phyloP scores from a whole-genome alignment of 2,888 invertebrate genomes.

The Aphidius colemani region DNA sequence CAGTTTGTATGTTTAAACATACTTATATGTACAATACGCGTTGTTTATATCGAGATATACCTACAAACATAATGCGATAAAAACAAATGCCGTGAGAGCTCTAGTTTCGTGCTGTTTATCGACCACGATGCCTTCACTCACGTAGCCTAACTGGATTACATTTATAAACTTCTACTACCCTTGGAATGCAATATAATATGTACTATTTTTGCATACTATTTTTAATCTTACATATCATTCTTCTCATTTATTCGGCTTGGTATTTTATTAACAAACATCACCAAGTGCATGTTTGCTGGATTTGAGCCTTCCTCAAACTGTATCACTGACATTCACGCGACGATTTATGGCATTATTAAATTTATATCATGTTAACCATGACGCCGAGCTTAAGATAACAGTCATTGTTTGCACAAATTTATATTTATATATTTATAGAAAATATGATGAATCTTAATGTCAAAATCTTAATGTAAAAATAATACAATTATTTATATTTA shows the following conservation, averaged over 20 bases:
- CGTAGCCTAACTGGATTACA: slow-evolving; percentile 41
- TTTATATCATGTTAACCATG: slow-evolving; percentile 33
- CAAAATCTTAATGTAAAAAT: too few species aligned
- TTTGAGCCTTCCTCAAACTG: background rate
- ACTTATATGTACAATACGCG: too few species aligned
- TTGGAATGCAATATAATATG: background rate
- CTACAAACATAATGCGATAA: slow-evolving; percentile 19
- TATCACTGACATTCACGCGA: slow-evolving; percentile 22
- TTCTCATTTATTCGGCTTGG: slow-evolving; percentile 9
- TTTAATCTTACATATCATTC: background rate
- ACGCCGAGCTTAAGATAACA: slow-evolving; percentile 28
- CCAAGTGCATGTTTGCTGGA: slow-evolving; percentile 4
- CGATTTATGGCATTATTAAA: slow-evolving; percentile 36
- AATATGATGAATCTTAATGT: too few species aligned
- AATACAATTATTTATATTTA: too few species aligned
- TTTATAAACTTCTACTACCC: slow-evolving; percentile 32
- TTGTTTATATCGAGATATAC: too few species aligned
- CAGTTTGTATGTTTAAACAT: background rate
- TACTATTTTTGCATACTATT: background rate
- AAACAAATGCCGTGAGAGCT: slow-evolving; percentile 36
- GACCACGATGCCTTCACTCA: slow-evolving; percentile 40
- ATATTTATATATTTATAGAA: too few species aligned
- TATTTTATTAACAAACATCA: slow-evolving; percentile 32
- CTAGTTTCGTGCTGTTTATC: slow-evolving; percentile 42
- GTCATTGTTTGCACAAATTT: background rate